Percentiles rank a stretch among this genome's conserved stretches.
phyloP scores from a whole-genome alignment of 1,140 invertebrate genomes.

The Adoxophyes honmai region DNA sequence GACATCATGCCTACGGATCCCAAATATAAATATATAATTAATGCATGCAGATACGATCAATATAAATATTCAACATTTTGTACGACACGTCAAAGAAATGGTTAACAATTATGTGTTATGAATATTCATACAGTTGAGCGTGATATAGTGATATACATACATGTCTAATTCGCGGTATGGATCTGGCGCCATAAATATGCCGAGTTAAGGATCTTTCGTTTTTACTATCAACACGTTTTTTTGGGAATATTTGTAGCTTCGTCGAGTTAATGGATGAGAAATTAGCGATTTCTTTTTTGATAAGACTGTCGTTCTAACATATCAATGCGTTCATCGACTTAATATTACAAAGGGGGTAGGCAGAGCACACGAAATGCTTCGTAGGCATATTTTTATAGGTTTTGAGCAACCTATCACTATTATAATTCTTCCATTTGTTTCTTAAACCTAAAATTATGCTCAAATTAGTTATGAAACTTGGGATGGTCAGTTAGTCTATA shows the following conservation, averaged over 20 bases:
- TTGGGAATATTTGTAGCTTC: neutral
- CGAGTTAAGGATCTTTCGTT: conserved; percentile 2
- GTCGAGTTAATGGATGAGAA: neutral
- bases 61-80: conserved; percentile 12
- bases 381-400: too few species aligned
- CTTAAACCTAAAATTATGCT: too few species aligned
- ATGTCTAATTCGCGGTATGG: conserved; percentile 11
- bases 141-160: conserved; percentile 13
- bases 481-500: too few species aligned
- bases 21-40: too few species aligned
- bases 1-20: too few species aligned
- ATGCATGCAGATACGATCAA: neutral
- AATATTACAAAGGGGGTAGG: too few species aligned
- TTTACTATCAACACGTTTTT: conserved; percentile 1
- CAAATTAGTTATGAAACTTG: too few species aligned
- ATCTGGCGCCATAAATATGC: conserved; percentile 1
- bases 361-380: too few species aligned
- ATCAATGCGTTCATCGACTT: too few species aligned
- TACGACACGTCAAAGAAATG: conserved; percentile 3
- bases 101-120: conserved; percentile 6
- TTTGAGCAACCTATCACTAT: too few species aligned
- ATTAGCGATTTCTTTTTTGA: neutral
- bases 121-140: conserved; percentile 16
- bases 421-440: too few species aligned
- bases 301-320: too few species aligned